phyloP scores from a whole-genome alignment of 2,888 invertebrate genomes.

The Strigamia transsilvanica region DNA sequence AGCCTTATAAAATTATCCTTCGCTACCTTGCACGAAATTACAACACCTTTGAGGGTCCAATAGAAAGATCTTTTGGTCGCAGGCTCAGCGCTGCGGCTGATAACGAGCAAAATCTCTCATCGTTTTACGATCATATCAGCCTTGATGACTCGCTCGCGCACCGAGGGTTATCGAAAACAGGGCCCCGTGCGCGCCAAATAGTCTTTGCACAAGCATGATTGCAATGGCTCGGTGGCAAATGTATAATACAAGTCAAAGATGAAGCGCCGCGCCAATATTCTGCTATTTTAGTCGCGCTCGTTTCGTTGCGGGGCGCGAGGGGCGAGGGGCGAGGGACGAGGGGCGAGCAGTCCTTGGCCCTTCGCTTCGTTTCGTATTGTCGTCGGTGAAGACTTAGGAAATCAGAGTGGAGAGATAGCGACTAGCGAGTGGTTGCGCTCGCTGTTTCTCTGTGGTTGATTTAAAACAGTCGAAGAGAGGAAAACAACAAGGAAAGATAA shows the following conservation, averaged over 20 bases:
- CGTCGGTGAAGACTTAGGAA: background rate
- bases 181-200: conserved; percentile 29
- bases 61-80: conserved; percentile 34
- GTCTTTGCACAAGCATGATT: conserved; percentile 34
- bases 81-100: conserved; percentile 29
- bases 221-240: conserved; percentile 30
- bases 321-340: no score
- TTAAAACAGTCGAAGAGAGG: no score
- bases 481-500: no score
- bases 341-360: background rate
- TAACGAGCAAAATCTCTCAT: conserved; percentile 38
- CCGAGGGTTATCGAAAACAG: conserved; percentile 37
- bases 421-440: no score
- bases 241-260: conserved; percentile 33
- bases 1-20: conserved; percentile 35
- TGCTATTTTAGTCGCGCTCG: background rate
- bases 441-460: no score
- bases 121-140: conserved; percentile 38
- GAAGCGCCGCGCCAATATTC: background rate
- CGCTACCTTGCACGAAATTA: conserved; percentile 26
- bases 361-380: background rate
- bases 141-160: conserved; percentile 34
- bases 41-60: conserved; percentile 31
- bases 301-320: no score
- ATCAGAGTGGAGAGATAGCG: no score